phyloP scores from a whole-genome alignment of 1,140 invertebrate genomes.

The Drosophila mojavensis region DNA sequence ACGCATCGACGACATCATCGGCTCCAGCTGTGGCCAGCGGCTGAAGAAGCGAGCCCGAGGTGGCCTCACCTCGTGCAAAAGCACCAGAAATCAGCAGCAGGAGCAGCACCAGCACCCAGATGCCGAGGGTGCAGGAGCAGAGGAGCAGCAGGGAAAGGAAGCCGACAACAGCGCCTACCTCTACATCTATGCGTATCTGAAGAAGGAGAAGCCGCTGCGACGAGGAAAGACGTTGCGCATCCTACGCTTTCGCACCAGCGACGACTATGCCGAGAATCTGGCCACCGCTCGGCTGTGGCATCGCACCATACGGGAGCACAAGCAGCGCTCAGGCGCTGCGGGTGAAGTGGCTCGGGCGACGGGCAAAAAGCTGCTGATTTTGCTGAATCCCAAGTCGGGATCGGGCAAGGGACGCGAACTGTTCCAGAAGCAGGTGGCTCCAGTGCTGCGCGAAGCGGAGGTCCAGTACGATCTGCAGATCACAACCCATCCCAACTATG shows the following conservation, averaged over 20 bases:
- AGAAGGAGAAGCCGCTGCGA: constrained; percentile 87
- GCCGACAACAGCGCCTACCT: constrained; percentile 91
- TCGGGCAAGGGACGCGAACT: constrained; percentile 92
- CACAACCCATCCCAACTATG: constrained; percentile 94
- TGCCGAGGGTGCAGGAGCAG: not conserved
- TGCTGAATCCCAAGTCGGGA: constrained; percentile 97
- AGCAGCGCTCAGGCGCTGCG: constrained; percentile 5
- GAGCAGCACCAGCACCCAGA: not conserved
- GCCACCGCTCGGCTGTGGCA: constrained; percentile 92
- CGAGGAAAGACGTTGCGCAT: constrained; percentile 92
- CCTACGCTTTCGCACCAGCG: constrained; percentile 90
- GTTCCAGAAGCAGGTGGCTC: constrained; percentile 93
- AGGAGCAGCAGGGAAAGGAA: constrained; percentile 71
- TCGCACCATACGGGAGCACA: constrained; percentile 80
- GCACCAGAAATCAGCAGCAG: constrained; percentile 51
- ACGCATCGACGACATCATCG: constrained; percentile 90
- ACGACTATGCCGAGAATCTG: constrained; percentile 92
- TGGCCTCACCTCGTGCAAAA: constrained; percentile 85
- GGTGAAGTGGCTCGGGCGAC: not conserved
- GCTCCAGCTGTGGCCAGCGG: constrained; percentile 91
- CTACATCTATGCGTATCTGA: constrained; percentile 93
- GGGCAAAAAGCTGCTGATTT: constrained; percentile 87
- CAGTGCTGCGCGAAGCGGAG: constrained; percentile 94
- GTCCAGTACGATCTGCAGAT: constrained; percentile 93
- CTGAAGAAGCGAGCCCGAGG: constrained; percentile 87